Base-by-base conservation (phyloP, 2,797 vertebrate species). In the Urocyon cinereoargenteus region DNA sequence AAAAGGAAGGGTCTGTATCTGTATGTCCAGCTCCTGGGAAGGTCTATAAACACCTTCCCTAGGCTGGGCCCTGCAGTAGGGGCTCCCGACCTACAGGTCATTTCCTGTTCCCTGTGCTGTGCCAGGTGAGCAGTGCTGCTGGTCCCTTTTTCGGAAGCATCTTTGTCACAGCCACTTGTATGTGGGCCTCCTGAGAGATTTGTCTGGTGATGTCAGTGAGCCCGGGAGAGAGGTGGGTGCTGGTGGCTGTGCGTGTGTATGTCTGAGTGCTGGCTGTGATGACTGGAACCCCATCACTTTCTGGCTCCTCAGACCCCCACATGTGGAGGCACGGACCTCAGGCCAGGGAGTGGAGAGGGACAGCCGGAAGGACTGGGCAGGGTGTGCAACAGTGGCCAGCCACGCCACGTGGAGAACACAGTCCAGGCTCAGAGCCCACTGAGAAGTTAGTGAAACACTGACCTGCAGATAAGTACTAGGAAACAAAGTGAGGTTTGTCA, bases 231-330 rank as follows among this genome's bases (percentile, higher is more conserved):
- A 22, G 2, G 5, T 4, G 26, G 64, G 3, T 31, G 18, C 21
- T 53, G 26, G 19, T 2, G 36, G 26, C 62, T 0, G 24, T 4
- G 9, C 10, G 0, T 0, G 1, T 28, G 61, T 24, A 6, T 21
- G 18, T 45, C 84, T 59, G 45, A 31, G 31, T 3, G 11, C 62
- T 24, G 40, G 40, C 2, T 5, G 0, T 8, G 18, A 18, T 13
- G 15, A 40, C 5, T 0, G 4, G 18, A 18, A 18, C 45, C 61
- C 72, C 9, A 4, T 11, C 22, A 6, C 8, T n/a, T 28, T 40
- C 19, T 4, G 21, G 36, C 24, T 11, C 28, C 0, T 75, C 81
- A 14, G 2, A 31, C 49, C 84, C 51, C 36, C 11, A 4, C 13
- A 0, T 2, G 1, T 8, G 15, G 68, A 13, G 26, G 34, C 40